Base-by-base conservation (phyloP, 2,888 invertebrate species). In the Drymonia ruficornis region DNA sequence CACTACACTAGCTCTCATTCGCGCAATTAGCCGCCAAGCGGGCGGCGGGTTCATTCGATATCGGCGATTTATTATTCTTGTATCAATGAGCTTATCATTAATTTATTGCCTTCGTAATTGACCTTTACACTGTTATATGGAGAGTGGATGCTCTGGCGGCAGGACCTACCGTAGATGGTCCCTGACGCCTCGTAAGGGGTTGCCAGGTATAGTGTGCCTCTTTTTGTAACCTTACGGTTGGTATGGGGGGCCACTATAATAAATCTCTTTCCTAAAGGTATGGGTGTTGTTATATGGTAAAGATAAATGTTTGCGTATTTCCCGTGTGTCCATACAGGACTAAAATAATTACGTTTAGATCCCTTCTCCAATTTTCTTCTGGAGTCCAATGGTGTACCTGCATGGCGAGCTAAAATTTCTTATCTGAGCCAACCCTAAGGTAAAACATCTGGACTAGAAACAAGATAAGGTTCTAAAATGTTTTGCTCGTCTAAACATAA, bases 1-100 rank as follows among this genome's bases (percentile, higher is more conserved):
- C 74, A 72, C 74, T 77, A 61, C 74, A 72, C 74, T 77, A 61
- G 70, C 74, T 72, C 67, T 76, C 75, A 77, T 80, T 80, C 72
- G 74, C 70, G 73, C 78, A 78, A 83, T 82, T 83, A 65, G 55
- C 50, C 40, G 49, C 59, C 58, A 77, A 69, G 65, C 62, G 67
- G 62, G 42, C 49, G 51, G 56, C 59, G 60, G 56, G 59, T 53
- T 57, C 50, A 61, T 51, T 65, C 49, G 52, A 57, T 36, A 60
- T 69, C 56, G 49, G 52, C 31, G 9, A 5, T 36, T 13, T 36
- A 36, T 12, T 11, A 31, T 23, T 23, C 23, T 23, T 23, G 23
- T 31, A 31, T 31, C 31, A 31, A 31, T 31, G 31, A 9, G 0
- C 9, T 31, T 31, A 31, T 31, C 31, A 31, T 31, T 31, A 31